These are phyloP conservation scores for Hepsetus odoe DNA, from an alignment of 2,113 vertebrate species.

Conservation along the genomic window DNA sequence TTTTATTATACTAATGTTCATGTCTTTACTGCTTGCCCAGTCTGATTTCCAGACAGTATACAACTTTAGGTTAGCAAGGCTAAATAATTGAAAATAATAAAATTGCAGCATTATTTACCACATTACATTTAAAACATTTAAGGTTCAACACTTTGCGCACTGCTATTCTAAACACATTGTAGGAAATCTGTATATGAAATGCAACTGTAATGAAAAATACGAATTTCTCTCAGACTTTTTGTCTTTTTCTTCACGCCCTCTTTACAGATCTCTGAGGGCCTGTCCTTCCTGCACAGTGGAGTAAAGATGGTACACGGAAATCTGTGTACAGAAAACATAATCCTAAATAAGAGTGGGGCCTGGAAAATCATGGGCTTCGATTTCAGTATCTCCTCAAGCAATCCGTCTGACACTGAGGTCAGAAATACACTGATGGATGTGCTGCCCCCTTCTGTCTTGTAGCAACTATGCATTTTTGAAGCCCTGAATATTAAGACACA, in stretches of 20 bases:
- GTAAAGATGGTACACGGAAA: conserved; percentile 99
- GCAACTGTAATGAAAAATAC: too few species aligned
- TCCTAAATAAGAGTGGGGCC: conserved; percentile 95
- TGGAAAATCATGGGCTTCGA: conserved; percentile 99
- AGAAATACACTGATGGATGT: conserved; percentile 28
- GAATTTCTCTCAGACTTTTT: neutral
- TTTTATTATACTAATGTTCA: too few species aligned
- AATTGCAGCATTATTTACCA: too few species aligned
- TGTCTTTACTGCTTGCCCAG: too few species aligned
- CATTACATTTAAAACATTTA: too few species aligned
- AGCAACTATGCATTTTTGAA: neutral
- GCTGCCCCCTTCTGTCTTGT: conserved; percentile 24
- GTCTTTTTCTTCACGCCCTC: neutral
- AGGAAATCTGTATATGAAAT: too few species aligned
- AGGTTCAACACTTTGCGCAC: too few species aligned
- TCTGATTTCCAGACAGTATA: too few species aligned
- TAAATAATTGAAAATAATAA: too few species aligned
- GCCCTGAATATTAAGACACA: neutral
- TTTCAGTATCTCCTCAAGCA: conserved; percentile 91
- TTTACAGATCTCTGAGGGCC: conserved; percentile 91
- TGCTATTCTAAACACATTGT: too few species aligned
- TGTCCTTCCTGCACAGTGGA: conserved; percentile 95
- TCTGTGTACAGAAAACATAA: conserved; percentile 91
- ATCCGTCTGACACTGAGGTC: conserved; percentile 94
- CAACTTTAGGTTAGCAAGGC: too few species aligned